A percentile compares a stretch with the other conserved stretches of the same genome.
These are phyloP conservation scores for Boloria euphrosyne DNA, from an alignment of 2,888 invertebrate species.

Conservation along the genomic window DNA sequence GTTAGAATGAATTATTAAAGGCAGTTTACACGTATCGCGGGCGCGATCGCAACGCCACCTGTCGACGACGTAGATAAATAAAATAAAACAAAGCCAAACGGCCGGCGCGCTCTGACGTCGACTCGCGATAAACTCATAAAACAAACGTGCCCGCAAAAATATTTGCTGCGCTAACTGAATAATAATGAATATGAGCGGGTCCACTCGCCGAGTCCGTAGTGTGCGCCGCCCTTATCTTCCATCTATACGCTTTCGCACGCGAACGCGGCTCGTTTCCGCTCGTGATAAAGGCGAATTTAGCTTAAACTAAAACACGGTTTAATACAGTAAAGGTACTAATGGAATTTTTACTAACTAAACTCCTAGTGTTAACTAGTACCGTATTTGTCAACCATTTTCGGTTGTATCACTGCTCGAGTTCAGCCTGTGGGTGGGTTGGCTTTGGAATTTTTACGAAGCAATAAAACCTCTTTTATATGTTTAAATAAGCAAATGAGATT, in stretches of 20 bases:
- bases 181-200: conserved; percentile 54
- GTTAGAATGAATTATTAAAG: conserved; percentile 68
- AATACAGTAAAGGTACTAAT: conserved; percentile 23
- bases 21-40: conserved; percentile 67
- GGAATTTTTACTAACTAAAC: conserved; percentile 38
- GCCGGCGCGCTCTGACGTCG: conserved; percentile 35
- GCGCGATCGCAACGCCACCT: conserved; percentile 69
- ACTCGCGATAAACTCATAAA: conserved; percentile 47
- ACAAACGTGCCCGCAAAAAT: conserved; percentile 53
- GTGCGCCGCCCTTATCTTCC: conserved; percentile 34
- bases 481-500: conserved; percentile 22
- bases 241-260: conserved; percentile 29
- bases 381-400: conserved; percentile 19
- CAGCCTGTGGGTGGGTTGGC: background rate
- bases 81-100: conserved; percentile 49
- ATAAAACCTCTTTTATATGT: conserved; percentile 5
- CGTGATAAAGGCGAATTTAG: conserved; percentile 35
- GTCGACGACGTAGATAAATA: conserved; percentile 66
- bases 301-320: conserved; percentile 12
- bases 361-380: conserved; percentile 31
- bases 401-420: conserved; percentile 8
- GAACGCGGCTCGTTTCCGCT: conserved; percentile 31
- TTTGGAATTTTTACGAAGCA: conserved; percentile 14
- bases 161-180: conserved; percentile 66
- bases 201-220: conserved; percentile 21